phyloP scores from a whole-genome alignment of 1,140 invertebrate genomes.

The Tribolium castaneum region DNA sequence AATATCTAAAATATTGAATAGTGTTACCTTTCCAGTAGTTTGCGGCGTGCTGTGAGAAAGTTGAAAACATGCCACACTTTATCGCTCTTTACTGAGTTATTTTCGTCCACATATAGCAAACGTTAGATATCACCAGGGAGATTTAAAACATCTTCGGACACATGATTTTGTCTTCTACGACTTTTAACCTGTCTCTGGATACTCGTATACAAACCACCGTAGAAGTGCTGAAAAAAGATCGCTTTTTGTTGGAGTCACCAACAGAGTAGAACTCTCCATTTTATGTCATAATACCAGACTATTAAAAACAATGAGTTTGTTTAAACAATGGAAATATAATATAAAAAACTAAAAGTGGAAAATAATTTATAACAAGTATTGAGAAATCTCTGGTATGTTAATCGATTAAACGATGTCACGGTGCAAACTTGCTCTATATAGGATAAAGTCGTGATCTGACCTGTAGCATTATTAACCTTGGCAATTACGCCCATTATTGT shows the following conservation, averaged over 20 bases:
- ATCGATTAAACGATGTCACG: background rate
- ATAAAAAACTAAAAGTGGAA: too few species aligned
- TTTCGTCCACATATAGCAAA: constrained; percentile 25
- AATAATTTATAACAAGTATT: background rate
- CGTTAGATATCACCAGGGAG: constrained; percentile 38
- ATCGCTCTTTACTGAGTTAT: constrained; percentile 40
- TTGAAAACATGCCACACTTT: constrained; percentile 43
- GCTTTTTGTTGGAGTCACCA: background rate
- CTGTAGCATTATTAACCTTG: background rate
- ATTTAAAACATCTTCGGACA: constrained; percentile 36
- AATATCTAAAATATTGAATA: constrained; percentile 10
- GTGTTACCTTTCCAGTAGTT: constrained; percentile 41
- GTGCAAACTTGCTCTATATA: background rate
- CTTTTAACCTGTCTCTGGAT: background rate
- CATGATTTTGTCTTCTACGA: constrained; percentile 37
- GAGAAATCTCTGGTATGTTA: background rate
- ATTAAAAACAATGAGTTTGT: too few species aligned
- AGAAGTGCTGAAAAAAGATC: background rate
- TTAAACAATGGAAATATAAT: background rate
- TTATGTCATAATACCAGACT: too few species aligned
- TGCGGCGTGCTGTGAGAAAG: constrained; percentile 44
- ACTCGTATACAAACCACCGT: background rate
- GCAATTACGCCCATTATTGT: background rate
- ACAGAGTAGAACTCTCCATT: background rate
- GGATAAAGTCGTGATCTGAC: background rate